A percentile compares a stretch with the other conserved stretches of the same genome.
phyloP scores from a whole-genome alignment of 2,888 invertebrate species.

The Cantharis rustica region DNA sequence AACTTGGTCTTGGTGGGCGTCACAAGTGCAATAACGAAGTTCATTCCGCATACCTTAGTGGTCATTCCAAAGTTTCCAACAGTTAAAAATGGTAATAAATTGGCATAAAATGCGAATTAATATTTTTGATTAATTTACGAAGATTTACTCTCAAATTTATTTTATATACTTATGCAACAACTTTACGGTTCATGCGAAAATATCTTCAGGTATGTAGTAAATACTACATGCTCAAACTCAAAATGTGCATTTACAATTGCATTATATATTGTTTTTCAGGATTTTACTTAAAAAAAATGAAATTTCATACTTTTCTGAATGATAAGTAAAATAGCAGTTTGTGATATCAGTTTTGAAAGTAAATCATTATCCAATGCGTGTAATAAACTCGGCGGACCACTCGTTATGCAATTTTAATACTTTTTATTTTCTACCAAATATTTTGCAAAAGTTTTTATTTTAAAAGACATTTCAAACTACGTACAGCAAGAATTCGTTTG shows the following conservation, averaged over 20 bases:
- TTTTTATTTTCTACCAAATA: no score
- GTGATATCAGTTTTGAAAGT: no score
- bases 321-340: no score
- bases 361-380: no score
- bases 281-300: background rate
- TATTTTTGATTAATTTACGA: background rate
- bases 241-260: background rate
- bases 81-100: background rate
- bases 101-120: background rate
- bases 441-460: no score
- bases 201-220: background rate
- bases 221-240: background rate
- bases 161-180: background rate
- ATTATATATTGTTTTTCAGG: background rate
- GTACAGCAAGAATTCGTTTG: no score
- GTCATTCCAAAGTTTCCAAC: background rate
- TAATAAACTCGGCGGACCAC: no score
- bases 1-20: background rate
- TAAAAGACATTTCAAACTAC: no score
- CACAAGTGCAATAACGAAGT: conserved; percentile 1
- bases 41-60: background rate
- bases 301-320: no score
- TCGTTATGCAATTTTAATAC: no score
- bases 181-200: background rate
- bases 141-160: background rate